Evolutionary conservation across 2,888 invertebrate genomes (phyloP).

Genomic region (Taenaris catops): DNA sequence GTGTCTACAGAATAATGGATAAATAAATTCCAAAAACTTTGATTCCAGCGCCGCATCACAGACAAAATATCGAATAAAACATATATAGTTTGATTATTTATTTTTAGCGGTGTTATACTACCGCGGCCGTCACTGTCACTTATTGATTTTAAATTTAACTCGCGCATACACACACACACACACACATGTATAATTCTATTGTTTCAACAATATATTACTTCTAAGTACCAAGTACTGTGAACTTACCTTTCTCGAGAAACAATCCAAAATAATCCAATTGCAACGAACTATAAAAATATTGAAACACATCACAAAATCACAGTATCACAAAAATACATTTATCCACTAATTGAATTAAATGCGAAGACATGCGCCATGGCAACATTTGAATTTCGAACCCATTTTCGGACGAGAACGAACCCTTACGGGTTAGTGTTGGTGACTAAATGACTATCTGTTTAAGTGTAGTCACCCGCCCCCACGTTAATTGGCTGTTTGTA

Average conservation of each 20-base stretch:
- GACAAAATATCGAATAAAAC: no score
- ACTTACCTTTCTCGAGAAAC: conserved; percentile 27
- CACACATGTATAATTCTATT: no score
- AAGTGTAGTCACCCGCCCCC: conserved; percentile 68
- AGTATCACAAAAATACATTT: conserved; percentile 49
- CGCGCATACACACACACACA: neutral
- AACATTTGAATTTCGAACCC: conserved; percentile 35
- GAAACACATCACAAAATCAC: conserved; percentile 63
- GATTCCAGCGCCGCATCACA: no score
- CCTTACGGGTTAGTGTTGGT: conserved; percentile 56
- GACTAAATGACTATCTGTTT: conserved; percentile 70
- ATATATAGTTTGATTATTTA: neutral
- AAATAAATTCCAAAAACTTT: no score
- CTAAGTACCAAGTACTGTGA: conserved; percentile 3
- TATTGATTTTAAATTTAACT: conserved; percentile 17
- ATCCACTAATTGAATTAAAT: conserved; percentile 69
- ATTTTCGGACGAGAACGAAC: conserved; percentile 39
- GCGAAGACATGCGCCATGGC: conserved; percentile 58
- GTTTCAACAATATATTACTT: neutral
- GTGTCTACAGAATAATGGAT: no score
- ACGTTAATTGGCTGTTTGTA: conserved; percentile 76
- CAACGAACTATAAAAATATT: conserved; percentile 33
- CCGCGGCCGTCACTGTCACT: conserved; percentile 7
- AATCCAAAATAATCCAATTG: conserved; percentile 35
- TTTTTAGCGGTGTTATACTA: conserved; percentile 1